A percentile compares a stretch with the other conserved stretches of the same genome.
phyloP scores from a whole-genome alignment of 2,888 invertebrate genomes.

The Limnephilus rhombicus region DNA sequence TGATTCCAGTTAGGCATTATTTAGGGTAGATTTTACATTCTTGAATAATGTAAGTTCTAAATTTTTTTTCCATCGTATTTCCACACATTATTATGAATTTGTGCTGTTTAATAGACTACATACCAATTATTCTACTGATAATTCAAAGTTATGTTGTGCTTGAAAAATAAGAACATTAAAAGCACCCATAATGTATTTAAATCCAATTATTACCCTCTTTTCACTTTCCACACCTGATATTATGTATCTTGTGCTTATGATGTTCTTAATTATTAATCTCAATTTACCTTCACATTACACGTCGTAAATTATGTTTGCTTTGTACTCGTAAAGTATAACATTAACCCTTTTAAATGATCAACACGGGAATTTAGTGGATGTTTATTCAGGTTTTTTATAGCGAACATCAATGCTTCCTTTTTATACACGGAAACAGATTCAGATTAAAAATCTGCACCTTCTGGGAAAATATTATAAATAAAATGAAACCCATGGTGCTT shows the following conservation, averaged over 20 bases:
- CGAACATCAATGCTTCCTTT: not conserved
- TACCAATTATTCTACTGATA: too few species aligned
- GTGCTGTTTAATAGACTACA: too few species aligned
- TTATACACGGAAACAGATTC: not conserved
- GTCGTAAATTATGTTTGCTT: not conserved
- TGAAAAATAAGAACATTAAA: not conserved
- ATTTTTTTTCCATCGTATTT: too few species aligned
- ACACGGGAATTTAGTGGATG: not conserved
- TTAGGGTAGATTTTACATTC: too few species aligned
- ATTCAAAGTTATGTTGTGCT: too few species aligned
- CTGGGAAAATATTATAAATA: too few species aligned
- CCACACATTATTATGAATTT: too few species aligned
- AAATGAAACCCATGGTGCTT: too few species aligned
- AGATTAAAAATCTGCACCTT: too few species aligned
- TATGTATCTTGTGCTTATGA: not conserved
- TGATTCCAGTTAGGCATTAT: too few species aligned
- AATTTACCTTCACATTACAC: not conserved
- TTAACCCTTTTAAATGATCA: not conserved
- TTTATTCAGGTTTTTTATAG: not conserved
- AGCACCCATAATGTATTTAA: not conserved
- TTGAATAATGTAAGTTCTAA: too few species aligned
- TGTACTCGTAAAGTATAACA: not conserved
- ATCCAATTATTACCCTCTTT: not conserved
- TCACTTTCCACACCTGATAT: not conserved
- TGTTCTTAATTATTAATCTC: not conserved